phyloP scores from a whole-genome alignment of 1,140 invertebrate genomes.

The Trichonephila clavata region DNA sequence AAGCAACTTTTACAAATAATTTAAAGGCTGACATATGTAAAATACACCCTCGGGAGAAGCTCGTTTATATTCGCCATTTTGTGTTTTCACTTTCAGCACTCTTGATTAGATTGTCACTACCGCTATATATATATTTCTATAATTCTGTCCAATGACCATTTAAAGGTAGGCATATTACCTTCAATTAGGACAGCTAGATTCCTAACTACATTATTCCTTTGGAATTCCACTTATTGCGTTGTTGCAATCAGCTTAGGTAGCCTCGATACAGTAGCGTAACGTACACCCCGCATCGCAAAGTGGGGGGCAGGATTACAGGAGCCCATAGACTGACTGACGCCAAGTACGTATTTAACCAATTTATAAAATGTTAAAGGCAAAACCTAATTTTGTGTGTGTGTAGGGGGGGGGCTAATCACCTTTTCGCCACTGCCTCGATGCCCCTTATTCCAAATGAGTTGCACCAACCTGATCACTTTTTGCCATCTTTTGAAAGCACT shows the following conservation, averaged over 20 bases:
- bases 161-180: slow-evolving; percentile 7
- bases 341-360: no score
- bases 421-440: not conserved
- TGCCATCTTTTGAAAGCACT: not conserved
- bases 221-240: slow-evolving; percentile 12
- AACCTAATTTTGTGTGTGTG: no score
- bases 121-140: not conserved
- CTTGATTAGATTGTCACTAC: not conserved
- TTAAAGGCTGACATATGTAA: no score
- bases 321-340: no score
- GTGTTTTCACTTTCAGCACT: not conserved
- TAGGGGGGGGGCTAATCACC: no score
- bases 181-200: not conserved
- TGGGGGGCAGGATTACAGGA: no score
- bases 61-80: not conserved
- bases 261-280: not conserved
- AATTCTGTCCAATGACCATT: slow-evolving; percentile 23
- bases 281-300: no score
- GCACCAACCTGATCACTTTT: not conserved
- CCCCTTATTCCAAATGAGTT: not conserved
- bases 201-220: not conserved
- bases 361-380: no score
- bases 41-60: not conserved
- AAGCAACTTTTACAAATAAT: not conserved
- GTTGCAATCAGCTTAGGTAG: slow-evolving; percentile 7